Conservation (phyloP, 2,113 vertebrate species). For the Rhea americana region DNA sequence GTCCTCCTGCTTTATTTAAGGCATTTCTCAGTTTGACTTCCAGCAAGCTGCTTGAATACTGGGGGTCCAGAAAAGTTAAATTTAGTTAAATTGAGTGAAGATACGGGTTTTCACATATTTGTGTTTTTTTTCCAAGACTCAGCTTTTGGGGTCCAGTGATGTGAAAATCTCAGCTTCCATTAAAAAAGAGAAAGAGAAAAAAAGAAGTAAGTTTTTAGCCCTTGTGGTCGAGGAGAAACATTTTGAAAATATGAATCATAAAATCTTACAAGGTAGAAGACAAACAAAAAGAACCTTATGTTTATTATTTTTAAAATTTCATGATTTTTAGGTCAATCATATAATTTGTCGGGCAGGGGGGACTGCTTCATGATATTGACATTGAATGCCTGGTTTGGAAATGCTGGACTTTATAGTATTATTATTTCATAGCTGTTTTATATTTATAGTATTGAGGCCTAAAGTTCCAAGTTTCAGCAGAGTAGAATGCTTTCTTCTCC, state of each 20-base stretch:
- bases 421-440: conserved; percentile 19
- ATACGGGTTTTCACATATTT: background rate
- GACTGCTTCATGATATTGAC: background rate
- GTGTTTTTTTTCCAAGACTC: background rate
- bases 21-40: background rate
- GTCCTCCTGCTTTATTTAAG: background rate
- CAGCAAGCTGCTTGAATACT: background rate
- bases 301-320: background rate
- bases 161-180: background rate
- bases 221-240: background rate
- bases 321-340: background rate
- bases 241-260: background rate
- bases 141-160: background rate
- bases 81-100: background rate
- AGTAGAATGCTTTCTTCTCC: conserved; percentile 29
- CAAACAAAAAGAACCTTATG: background rate
- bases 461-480: conserved; percentile 6
- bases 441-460: background rate
- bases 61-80: background rate
- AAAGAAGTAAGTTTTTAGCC: background rate
- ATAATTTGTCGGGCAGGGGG: background rate
- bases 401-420: background rate
- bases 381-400: background rate
- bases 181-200: background rate
- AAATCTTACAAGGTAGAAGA: background rate